phyloP scores from a whole-genome alignment of 2,888 invertebrate genomes.

The Dascillus cervinus region DNA sequence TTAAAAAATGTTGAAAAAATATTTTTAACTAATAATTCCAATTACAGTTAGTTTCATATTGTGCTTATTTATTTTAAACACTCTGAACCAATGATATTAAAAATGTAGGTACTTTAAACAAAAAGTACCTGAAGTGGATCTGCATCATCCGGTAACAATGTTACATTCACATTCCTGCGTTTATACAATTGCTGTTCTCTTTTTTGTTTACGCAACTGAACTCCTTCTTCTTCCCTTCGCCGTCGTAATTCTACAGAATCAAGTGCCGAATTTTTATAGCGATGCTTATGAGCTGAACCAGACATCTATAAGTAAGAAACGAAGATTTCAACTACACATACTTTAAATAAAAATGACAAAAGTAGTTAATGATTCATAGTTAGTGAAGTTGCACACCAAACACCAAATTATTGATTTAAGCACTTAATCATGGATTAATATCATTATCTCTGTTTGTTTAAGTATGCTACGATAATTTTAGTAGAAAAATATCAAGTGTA shows the following conservation, averaged over 20 bases:
- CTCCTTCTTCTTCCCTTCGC: conserved; percentile 91
- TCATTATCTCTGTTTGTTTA: too few relatives aligned
- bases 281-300: conserved; percentile 73
- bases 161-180: conserved; percentile 70
- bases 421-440: too few relatives aligned
- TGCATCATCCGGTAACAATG: conserved; percentile 35
- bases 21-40: too few relatives aligned
- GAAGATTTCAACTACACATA: too few relatives aligned
- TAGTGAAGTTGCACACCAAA: too few relatives aligned
- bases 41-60: too few relatives aligned
- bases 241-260: conserved; percentile 89
- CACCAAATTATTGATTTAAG: too few relatives aligned
- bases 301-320: conserved; percentile 60
- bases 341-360: too few relatives aligned
- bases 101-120: background rate
- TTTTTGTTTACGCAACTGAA: conserved; percentile 92
- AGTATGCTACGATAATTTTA: too few relatives aligned
- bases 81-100: background rate
- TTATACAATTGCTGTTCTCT: conserved; percentile 92
- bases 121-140: conserved; percentile 39
- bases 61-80: too few relatives aligned
- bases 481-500: too few relatives aligned
- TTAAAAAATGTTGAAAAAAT: background rate
- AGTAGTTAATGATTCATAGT: too few relatives aligned
- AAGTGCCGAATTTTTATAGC: conserved; percentile 89